phyloP scores from a whole-genome alignment of 2,113 vertebrate genomes.

The Eonycteris spelaea region DNA sequence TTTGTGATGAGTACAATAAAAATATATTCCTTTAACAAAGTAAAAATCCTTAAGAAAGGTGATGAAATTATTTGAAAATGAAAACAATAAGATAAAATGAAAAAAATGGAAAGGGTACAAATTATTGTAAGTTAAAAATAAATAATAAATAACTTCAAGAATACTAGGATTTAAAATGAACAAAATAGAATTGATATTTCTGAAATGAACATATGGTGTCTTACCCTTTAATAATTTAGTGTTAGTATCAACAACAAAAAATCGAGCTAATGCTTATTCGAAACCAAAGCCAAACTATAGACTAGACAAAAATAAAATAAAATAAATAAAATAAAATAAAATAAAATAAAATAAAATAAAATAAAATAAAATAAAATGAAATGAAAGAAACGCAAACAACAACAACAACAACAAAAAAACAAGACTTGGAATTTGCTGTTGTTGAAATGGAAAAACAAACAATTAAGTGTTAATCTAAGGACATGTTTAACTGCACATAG shows the following conservation, averaged over 20 bases:
- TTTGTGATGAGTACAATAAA: background rate
- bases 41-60: background rate
- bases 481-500: background rate
- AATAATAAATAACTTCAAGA: conserved; percentile 34
- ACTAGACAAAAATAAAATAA: conserved; percentile 6
- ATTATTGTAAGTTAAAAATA: conserved; percentile 25
- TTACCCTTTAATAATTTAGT: conserved; percentile 62
- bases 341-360: too few relatives aligned
- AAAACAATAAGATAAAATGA: background rate
- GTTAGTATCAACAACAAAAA: conserved; percentile 56
- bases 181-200: conserved; percentile 43
- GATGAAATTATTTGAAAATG: conserved; percentile 13
- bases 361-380: too few relatives aligned
- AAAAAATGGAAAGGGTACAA: conserved; percentile 4
- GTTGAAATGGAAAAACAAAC: background rate
- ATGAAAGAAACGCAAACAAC: background rate
- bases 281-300: conserved; percentile 24
- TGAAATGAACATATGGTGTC: conserved; percentile 57
- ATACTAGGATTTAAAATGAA: conserved; percentile 43
- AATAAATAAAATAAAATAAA: too few relatives aligned
- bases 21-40: background rate
- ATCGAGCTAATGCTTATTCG: background rate
- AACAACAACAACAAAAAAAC: background rate
- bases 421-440: background rate
- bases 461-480: background rate